phyloP scores from a whole-genome alignment of 2,888 invertebrate species.

The Diloba caeruleocephala region DNA sequence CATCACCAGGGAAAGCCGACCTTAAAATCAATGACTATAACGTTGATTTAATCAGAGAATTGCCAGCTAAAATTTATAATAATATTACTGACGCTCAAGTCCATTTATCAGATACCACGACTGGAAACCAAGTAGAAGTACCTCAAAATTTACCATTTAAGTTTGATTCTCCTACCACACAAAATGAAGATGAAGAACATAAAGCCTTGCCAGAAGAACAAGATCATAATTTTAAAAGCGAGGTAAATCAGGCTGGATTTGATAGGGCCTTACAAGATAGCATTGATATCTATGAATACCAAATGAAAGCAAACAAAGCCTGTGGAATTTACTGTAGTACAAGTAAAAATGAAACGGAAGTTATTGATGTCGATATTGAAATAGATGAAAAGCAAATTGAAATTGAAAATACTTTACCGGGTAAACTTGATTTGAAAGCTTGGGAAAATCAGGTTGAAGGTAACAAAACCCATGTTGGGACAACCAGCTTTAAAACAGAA shows the following conservation, averaged over 20 bases:
- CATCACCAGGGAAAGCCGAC: neutral
- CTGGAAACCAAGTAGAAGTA: slow-evolving; percentile 10
- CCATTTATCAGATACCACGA: no score
- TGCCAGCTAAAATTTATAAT: neutral
- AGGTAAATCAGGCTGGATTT: neutral
- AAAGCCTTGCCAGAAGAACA: neutral
- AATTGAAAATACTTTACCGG: slow-evolving; percentile 8
- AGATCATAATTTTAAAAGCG: neutral
- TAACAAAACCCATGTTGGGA: slow-evolving; percentile 27
- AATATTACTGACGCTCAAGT: neutral
- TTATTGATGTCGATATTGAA: neutral
- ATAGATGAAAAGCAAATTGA: slow-evolving; percentile 5
- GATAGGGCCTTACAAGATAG: slow-evolving; percentile 6
- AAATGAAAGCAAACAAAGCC: slow-evolving; percentile 12
- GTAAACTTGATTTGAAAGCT: slow-evolving; percentile 28
- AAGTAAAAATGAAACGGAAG: slow-evolving; percentile 3
- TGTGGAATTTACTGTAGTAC: neutral
- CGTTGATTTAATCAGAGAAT: slow-evolving; percentile 7
- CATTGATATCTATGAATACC: slow-evolving; percentile 7
- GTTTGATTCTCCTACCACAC: neutral
- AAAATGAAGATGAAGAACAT: slow-evolving; percentile 5
- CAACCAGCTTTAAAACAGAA: slow-evolving; percentile 13
- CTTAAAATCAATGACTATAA: slow-evolving; percentile 9
- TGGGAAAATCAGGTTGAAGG: slow-evolving; percentile 35
- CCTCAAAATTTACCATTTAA: slow-evolving; percentile 13